Evolutionary conservation across 2,888 invertebrate genomes (phyloP).

Genomic region (Plagodis dolabraria): DNA sequence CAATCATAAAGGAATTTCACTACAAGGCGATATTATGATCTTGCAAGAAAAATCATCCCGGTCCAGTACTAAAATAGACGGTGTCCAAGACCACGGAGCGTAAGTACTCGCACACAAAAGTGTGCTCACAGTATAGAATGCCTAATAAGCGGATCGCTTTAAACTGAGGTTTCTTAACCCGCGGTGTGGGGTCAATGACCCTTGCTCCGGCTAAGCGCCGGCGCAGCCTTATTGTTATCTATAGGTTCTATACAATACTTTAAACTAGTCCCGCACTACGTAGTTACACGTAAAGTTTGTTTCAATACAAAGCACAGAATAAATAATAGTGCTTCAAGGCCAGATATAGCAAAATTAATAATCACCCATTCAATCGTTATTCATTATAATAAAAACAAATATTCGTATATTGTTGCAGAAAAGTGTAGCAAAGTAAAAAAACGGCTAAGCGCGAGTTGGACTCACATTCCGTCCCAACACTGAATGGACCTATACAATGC

Average conservation of each 20-base stretch:
- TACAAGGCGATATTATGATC: conserved; percentile 20
- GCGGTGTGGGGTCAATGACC: conserved; percentile 67
- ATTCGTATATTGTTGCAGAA: too few relatives aligned
- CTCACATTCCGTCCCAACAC: too few relatives aligned
- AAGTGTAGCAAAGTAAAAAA: too few relatives aligned
- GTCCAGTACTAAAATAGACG: conserved; percentile 38
- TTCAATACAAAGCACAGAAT: conserved; percentile 56
- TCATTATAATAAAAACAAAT: too few relatives aligned
- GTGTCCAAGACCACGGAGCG: conserved; percentile 30
- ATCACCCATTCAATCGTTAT: conserved; percentile 20
- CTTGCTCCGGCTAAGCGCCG: conserved; percentile 66
- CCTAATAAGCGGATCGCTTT: conserved; percentile 80
- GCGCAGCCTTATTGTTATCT: conserved; percentile 74
- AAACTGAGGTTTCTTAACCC: conserved; percentile 78
- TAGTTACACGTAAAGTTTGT: conserved; percentile 48
- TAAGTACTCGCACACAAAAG: conserved; percentile 35
- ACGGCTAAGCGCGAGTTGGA: too few relatives aligned
- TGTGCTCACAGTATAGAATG: conserved; percentile 62
- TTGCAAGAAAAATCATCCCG: conserved; percentile 29
- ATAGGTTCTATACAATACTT: conserved; percentile 58
- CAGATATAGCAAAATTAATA: conserved; percentile 45
- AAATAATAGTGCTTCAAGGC: conserved; percentile 49
- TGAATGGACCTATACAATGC: too few relatives aligned
- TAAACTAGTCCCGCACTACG: conserved; percentile 44
- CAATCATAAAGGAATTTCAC: conserved; percentile 19